Evolutionary conservation across 2,888 invertebrate genomes (phyloP).

Genomic region (Macrophya alboannulata): DNA sequence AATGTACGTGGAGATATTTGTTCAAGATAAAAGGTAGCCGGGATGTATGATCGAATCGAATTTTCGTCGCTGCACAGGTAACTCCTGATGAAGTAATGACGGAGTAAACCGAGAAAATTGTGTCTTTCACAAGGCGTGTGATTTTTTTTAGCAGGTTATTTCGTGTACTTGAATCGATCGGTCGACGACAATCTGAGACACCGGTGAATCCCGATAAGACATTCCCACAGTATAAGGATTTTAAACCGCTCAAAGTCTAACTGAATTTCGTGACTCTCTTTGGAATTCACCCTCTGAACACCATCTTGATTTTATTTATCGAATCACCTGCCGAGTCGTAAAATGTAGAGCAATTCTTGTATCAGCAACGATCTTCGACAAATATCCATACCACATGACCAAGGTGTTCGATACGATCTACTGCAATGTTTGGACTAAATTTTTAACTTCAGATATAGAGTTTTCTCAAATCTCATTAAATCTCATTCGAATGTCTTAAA

Average conservation of each 20-base stretch:
- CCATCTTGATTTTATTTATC: conserved; percentile 31
- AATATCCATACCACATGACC: background rate
- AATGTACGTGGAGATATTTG: conserved; percentile 20
- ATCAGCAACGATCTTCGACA: background rate
- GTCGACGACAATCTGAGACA: background rate
- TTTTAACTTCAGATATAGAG: background rate
- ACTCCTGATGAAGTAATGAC: background rate
- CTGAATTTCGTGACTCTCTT: conserved; percentile 25
- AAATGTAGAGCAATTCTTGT: background rate
- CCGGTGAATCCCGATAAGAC: conserved; percentile 1
- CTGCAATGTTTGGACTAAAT: background rate
- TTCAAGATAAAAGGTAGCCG: background rate
- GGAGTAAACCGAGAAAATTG: background rate
- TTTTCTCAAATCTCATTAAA: background rate
- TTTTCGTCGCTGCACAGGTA: background rate
- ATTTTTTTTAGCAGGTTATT: background rate
- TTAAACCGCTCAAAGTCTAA: conserved; percentile 13
- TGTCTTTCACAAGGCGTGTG: background rate
- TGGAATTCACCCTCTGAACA: conserved; percentile 31
- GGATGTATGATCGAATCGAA: background rate
- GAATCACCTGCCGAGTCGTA: conserved; percentile 20
- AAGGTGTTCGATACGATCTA: background rate
- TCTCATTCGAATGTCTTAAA: background rate
- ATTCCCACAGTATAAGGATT: conserved; percentile 8
- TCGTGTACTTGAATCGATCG: background rate